Conservation (phyloP, 1,140 invertebrate species). For the Drosophila yakuba region DNA sequence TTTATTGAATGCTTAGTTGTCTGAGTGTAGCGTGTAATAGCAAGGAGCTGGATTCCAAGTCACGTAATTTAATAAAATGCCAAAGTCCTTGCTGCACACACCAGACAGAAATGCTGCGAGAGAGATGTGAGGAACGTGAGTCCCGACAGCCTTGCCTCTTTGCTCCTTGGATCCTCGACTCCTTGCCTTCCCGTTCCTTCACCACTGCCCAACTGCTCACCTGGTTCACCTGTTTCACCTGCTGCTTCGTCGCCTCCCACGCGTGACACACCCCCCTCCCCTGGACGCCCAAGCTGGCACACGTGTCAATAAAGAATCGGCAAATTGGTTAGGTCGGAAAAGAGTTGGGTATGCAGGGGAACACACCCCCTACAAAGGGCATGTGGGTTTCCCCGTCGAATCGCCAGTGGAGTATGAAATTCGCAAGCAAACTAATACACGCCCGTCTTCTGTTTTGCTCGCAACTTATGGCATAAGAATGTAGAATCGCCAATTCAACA, state of each 20-base stretch:
- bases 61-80: conserved; percentile 79
- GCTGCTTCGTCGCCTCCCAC: conserved; percentile 12
- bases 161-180: background rate
- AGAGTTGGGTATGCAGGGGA: conserved; percentile 16
- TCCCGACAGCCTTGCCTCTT: background rate
- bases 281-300: background rate
- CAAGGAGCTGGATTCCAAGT: conserved; percentile 22
- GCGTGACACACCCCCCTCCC: conserved; percentile 23
- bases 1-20: background rate
- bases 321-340: conserved; percentile 22
- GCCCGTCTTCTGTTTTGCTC: background rate
- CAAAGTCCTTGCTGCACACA: conserved; percentile 69
- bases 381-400: background rate
- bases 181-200: background rate
- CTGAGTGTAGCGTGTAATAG: background rate
- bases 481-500: background rate
- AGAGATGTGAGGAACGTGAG: conserved; percentile 50
- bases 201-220: background rate
- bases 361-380: background rate
- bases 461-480: background rate
- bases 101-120: conserved; percentile 24
- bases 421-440: conserved; percentile 22
- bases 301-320: conserved; percentile 36
- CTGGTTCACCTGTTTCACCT: conserved; percentile 3
- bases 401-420: conserved; percentile 14